A percentile compares a stretch with the other conserved stretches of the same genome.
phyloP scores from a whole-genome alignment of 2,888 invertebrate genomes.

The Scrobipalpa costella region DNA sequence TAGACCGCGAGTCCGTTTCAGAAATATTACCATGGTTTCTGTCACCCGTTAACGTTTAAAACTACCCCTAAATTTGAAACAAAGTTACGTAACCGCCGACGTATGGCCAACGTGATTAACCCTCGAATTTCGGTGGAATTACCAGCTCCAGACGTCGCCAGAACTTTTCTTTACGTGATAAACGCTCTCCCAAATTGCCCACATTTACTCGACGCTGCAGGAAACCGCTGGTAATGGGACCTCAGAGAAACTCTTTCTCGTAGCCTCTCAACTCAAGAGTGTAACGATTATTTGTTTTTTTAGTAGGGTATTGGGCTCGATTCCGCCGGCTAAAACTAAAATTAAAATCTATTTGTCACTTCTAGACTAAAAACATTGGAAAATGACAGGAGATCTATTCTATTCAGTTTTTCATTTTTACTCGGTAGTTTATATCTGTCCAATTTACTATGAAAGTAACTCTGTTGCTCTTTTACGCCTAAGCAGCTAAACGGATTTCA shows the following conservation, averaged over 20 bases:
- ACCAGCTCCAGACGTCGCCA: slow-evolving; percentile 71
- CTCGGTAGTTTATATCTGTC: too few relatives aligned
- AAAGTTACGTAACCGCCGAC: slow-evolving; percentile 70
- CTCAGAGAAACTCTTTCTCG: slow-evolving; percentile 58
- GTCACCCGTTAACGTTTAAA: neutral
- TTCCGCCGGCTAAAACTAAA: too few relatives aligned
- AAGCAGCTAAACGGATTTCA: too few relatives aligned
- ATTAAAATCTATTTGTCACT: too few relatives aligned
- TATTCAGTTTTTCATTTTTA: too few relatives aligned
- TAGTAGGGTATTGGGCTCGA: too few relatives aligned
- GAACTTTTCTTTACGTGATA: slow-evolving; percentile 79
- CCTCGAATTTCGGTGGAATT: slow-evolving; percentile 69
- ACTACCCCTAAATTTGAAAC: slow-evolving; percentile 48
- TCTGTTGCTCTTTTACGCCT: too few relatives aligned
- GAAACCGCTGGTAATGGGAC: slow-evolving; percentile 67
- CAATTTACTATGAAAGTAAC: too few relatives aligned
- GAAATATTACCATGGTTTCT: neutral
- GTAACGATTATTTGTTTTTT: too few relatives aligned
- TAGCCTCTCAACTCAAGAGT: slow-evolving; percentile 31
- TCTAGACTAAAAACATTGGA: too few relatives aligned
- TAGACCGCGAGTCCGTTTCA: too few relatives aligned
- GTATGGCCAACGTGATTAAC: slow-evolving; percentile 68
- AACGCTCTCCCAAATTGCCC: slow-evolving; percentile 75
- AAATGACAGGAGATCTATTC: too few relatives aligned
- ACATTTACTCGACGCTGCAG: slow-evolving; percentile 70